These are phyloP conservation scores for Cantharis nigra DNA, from an alignment of 2,888 invertebrate species.

Conservation along the genomic window DNA sequence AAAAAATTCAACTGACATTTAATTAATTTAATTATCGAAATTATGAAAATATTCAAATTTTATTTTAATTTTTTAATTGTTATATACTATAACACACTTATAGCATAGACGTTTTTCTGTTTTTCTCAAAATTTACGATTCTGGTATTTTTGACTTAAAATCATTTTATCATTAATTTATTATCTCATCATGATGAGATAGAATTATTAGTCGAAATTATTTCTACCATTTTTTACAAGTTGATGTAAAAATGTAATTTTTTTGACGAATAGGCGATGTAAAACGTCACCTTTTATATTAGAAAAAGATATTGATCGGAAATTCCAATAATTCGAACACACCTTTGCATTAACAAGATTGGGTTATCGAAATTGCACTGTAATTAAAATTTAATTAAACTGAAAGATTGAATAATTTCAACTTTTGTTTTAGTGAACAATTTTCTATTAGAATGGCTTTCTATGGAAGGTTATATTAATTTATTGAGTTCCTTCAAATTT, in stretches of 20 bases:
- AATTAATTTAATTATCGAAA: background rate
- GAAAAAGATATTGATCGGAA: too few species aligned
- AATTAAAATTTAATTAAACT: background rate
- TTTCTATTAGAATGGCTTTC: background rate
- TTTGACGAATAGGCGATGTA: too few species aligned
- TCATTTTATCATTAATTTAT: too few species aligned
- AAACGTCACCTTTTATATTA: too few species aligned
- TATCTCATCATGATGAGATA: too few species aligned
- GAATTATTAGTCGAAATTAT: too few species aligned
- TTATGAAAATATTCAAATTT: background rate
- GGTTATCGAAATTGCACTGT: background rate
- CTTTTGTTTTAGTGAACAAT: background rate
- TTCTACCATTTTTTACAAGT: background rate
- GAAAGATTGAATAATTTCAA: background rate
- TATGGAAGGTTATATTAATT: background rate
- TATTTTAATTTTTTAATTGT: too few species aligned
- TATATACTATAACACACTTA: too few species aligned
- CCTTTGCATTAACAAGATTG: background rate
- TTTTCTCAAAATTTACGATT: background rate
- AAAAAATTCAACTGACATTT: too few species aligned
- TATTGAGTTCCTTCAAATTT: background rate
- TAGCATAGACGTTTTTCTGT: background rate
- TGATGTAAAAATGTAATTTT: background rate
- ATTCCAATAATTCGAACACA: background rate
- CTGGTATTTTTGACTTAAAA: too few species aligned